Conservation (phyloP, 2,113 vertebrate species). For the Xenotilapia longispinis region DNA sequence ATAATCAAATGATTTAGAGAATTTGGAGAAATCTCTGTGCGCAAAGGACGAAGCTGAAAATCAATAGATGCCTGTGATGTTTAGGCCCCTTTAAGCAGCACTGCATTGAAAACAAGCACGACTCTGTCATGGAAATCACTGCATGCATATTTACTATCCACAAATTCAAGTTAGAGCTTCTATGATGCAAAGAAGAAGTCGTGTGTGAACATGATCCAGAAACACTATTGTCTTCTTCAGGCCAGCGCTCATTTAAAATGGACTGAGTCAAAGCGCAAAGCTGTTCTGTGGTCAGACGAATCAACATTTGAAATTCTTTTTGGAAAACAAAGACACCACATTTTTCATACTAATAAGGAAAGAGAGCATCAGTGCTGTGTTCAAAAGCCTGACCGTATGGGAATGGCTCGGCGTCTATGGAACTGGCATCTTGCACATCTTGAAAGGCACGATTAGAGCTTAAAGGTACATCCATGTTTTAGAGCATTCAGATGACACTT, state of each 20-base stretch:
- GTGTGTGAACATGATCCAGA: background rate
- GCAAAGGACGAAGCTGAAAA: accelerated
- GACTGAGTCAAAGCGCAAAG: background rate
- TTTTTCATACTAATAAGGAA: background rate
- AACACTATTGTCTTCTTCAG: background rate
- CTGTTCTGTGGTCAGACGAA: accelerated
- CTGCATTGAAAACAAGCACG: background rate
- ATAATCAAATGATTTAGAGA: background rate
- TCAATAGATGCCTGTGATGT: background rate
- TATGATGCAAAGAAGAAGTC: background rate
- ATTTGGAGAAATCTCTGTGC: background rate
- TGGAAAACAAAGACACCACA: background rate
- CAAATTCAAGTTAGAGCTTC: background rate
- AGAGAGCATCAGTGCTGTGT: background rate
- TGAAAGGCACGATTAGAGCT: background rate
- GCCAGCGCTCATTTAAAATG: background rate
- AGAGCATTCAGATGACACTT: background rate
- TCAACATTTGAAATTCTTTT: background rate
- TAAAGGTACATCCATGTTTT: background rate
- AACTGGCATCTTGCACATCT: background rate
- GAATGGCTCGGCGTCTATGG: background rate
- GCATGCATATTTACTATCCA: background rate
- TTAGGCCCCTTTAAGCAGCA: background rate
- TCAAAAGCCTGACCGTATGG: background rate
- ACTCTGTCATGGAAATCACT: background rate